Percentiles rank a stretch among this genome's conserved stretches.
Evolutionary conservation across 2,113 vertebrate species (phyloP).

Genomic region (Vulpes ferrilata): DNA sequence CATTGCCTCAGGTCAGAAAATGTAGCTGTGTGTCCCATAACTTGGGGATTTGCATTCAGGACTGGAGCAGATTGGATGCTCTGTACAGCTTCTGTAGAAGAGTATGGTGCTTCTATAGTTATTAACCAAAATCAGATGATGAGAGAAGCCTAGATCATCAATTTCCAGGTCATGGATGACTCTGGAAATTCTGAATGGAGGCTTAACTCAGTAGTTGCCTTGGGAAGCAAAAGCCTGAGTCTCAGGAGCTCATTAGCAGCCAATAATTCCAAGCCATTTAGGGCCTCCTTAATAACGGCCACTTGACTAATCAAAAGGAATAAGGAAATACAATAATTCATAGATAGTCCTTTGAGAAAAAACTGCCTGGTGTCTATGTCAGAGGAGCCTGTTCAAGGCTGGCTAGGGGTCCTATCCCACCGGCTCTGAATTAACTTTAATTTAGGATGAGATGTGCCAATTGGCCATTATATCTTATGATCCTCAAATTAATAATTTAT

Average conservation of each 20-base stretch:
- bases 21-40: too few relatives aligned
- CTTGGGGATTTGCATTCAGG: neutral
- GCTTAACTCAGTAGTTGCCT: neutral
- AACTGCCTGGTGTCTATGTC: neutral
- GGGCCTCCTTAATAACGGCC: neutral
- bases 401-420: neutral
- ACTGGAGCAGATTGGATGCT: neutral
- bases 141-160: neutral
- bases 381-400: neutral
- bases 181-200: neutral
- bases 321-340: neutral
- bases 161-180: neutral
- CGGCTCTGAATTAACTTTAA: conserved; percentile 8
- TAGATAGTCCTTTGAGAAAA: neutral
- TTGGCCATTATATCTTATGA: neutral
- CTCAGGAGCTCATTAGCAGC: neutral
- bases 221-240: neutral
- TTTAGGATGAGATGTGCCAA: neutral
- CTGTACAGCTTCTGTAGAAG: neutral
- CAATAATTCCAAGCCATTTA: neutral
- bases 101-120: neutral
- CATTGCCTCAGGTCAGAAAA: neutral
- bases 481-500: neutral
- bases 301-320: neutral
- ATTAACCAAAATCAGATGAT: neutral